phyloP scores from a whole-genome alignment of 2,113 vertebrate genomes.

The Sturnira hondurensis region DNA sequence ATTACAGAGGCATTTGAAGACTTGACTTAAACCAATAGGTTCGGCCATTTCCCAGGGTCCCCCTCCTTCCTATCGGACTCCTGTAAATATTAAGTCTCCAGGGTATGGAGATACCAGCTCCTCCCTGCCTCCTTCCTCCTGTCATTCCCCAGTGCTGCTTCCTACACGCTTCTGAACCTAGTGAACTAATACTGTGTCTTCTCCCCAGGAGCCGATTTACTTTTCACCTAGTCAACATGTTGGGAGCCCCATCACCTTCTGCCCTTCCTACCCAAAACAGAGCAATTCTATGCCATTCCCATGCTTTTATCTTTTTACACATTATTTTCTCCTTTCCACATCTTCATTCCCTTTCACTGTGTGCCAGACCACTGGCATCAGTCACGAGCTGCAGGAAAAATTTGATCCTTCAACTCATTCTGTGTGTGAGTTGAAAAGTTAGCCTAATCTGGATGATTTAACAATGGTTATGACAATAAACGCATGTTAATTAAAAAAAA shows the following conservation, averaged over 20 bases:
- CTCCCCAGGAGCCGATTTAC: neutral
- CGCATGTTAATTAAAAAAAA: neutral
- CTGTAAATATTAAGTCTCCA: accelerated
- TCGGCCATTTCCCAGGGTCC: accelerated
- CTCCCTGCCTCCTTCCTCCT: neutral
- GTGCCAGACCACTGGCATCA: neutral
- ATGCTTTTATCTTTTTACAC: neutral
- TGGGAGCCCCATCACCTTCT: neutral
- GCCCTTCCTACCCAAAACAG: neutral
- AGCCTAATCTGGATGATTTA: neutral
- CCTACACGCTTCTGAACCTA: neutral
- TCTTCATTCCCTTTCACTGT: neutral
- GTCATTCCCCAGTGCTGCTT: no score
- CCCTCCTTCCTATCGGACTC: neutral
- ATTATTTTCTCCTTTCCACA: neutral
- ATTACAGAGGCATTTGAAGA: neutral
- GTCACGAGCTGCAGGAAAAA: neutral
- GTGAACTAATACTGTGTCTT: neutral
- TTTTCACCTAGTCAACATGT: neutral
- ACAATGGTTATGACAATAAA: neutral
- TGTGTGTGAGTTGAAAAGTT: neutral
- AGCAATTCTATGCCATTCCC: neutral
- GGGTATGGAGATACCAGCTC: neutral
- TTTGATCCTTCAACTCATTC: neutral
- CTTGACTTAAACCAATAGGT: neutral